Percentiles rank a stretch among this genome's conserved stretches.
These are phyloP conservation scores for Theristicus caerulescens DNA, from an alignment of 2,113 vertebrate species.

Conservation along the genomic window DNA sequence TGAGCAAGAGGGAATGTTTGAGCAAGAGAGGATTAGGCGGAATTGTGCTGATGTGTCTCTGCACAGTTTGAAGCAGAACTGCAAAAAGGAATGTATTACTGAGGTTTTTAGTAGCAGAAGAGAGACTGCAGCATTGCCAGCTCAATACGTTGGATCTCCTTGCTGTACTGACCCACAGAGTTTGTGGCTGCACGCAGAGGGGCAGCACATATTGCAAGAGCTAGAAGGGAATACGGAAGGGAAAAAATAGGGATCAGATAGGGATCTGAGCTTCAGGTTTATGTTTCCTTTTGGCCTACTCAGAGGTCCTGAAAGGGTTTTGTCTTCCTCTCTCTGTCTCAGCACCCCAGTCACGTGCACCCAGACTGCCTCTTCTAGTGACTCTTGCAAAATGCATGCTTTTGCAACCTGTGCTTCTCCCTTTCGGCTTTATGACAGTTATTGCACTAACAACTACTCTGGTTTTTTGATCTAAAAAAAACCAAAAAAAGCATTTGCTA, in stretches of 20 bases:
- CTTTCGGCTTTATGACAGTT: background rate
- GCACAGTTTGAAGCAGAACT: background rate
- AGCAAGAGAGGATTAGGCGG: background rate
- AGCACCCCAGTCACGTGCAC: background rate
- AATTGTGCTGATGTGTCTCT: background rate
- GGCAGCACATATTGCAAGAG: background rate
- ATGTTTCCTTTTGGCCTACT: background rate
- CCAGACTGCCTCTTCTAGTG: background rate
- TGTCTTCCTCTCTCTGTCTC: background rate
- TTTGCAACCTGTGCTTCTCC: background rate
- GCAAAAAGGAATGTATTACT: background rate
- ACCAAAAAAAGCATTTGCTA: background rate
- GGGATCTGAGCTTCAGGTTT: background rate
- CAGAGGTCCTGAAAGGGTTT: background rate
- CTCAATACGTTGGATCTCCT: background rate
- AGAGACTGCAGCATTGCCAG: background rate
- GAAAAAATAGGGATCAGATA: background rate
- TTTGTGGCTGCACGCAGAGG: background rate
- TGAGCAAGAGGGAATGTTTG: constrained; percentile 1
- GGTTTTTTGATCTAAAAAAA: background rate
- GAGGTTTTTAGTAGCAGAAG: background rate
- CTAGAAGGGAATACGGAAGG: background rate
- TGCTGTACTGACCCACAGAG: background rate
- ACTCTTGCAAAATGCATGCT: background rate
- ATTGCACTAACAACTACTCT: background rate